Evolutionary conservation across 1,140 invertebrate genomes (phyloP), one percentile per base, ranked within the genome.

Genomic region (Eupeodes corollae): DNA sequence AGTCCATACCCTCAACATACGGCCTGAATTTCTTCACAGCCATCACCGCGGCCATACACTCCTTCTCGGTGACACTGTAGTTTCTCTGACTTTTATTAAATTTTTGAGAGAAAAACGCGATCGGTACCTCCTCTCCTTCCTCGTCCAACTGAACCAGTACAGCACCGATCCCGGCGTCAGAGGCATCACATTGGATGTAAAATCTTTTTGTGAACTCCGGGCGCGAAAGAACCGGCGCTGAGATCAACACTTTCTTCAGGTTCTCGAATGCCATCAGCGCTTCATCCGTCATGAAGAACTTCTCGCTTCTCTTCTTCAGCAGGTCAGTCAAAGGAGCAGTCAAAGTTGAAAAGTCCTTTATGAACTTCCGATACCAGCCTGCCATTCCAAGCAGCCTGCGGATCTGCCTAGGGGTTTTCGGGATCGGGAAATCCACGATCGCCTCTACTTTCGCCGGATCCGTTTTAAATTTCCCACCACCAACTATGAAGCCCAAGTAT

Each of bases 11-110:
- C 45, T 68, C 61, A 2, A 76, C 42, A 56, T 68, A 77, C 18
- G 52, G 51, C n/a, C 57, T 37, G 47, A 70, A 70, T 40, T 71
- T 61, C 45, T 71, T 54, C 3, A 76, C 55, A 3, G 59, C 63
- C 52, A 56, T 61, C 8, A 76, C 37, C 11, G 74, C 60, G 0
- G 70, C 70, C 26, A 75, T 50, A 43, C 63, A 66, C 61, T 77
- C 73, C 43, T 57, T 52, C 55, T 78, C 72, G 2, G 68, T 70
- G 6, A 56, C 57, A 5, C 49, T 50, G 48, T 71, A 75, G 21
- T 73, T 72, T 31, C 12, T 12, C 39, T 52, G 44, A 11, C 46
- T 8, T 8, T 13, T 40, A 14, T 31, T 51, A 2, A 51, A 42
- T 35, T 51, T 51, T 13, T 41, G 34, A 3, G 43, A 46, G n/a